Base-by-base conservation (phyloP, 2,797 vertebrate genomes). In the Hozukius guyotensis region DNA sequence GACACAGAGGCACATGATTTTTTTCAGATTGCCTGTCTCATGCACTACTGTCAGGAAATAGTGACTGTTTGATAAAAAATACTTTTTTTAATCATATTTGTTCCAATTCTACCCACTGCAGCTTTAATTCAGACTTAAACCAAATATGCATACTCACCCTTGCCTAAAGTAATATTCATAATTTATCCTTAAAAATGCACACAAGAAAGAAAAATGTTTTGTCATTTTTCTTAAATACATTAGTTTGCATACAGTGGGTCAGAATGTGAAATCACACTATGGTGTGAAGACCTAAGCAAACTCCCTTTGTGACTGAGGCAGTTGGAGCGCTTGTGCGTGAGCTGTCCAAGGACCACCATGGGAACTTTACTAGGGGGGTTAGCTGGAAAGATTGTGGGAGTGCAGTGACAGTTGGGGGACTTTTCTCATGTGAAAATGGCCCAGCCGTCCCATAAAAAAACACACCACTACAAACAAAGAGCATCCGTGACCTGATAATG, bases 351-450 rank as follows among this genome's bases (percentile, higher is more conserved):
- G 96, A 96, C 95, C 96, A 96, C 95, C 95, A 96, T 97, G 96
- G 97, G 97, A 97, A 98, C 95, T 93, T 93, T 24, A 93, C 75
- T 70, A 90, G 90, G 94, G 92, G 93, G 89, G 92, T 94, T 96
- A 93, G 95, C 94, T 96, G 95, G 96, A 97, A 96, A 88, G 96
- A 96, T 95, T 97, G 96, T 97, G 95, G 95, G 96, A 96, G 95
- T 93, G 90, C 86, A 82, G 81, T 82, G 87, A 87, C 77, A 90
- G 88, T 88, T 79, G 55, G 78, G 88, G 89, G 91, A 90, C 83
- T 94, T 95, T 93, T 93, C 94, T 95, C 92, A 91, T 93, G 94
- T 94, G 93, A 95, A 95, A 92, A 84, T 72, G 87, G 66, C 76
- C 76, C 75, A 79, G 82, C 55, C 42, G 7, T 83, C 80, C 75